A percentile compares a stretch with the other conserved stretches of the same genome.
Evolutionary conservation across 2,113 vertebrate genomes (phyloP).

Genomic region (Chrysochloris asiatica): DNA sequence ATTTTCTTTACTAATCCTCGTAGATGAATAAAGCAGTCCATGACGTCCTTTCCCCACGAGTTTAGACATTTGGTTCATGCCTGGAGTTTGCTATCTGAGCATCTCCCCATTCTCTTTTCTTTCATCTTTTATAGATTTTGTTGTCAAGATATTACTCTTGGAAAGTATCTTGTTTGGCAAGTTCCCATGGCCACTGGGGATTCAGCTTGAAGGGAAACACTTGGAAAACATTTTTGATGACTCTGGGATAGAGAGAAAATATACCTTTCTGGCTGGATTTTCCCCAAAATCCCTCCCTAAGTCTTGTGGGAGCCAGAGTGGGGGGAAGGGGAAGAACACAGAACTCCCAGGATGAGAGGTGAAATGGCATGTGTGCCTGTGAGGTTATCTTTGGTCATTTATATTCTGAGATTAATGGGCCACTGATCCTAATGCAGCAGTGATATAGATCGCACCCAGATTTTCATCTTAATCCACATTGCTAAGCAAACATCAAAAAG

Average conservation of each 20-base stretch:
- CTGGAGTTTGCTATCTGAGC: slow-evolving; percentile 28
- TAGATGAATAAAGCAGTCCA: not conserved
- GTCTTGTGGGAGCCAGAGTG: not conserved
- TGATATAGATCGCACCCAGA: slow-evolving; percentile 74
- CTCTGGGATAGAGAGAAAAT: not conserved
- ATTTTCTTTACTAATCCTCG: not conserved
- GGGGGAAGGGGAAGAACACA: too few relatives aligned
- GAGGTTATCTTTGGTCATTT: slow-evolving; percentile 67
- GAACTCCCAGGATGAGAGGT: not conserved
- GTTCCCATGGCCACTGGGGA: slow-evolving; percentile 46
- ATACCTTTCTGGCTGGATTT: slow-evolving; percentile 9
- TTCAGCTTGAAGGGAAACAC: slow-evolving; percentile 49
- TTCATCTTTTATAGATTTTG: slow-evolving; percentile 62
- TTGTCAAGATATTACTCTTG: slow-evolving; percentile 60
- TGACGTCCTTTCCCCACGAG: not conserved
- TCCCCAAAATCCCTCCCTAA: not conserved
- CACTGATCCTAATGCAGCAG: slow-evolving; percentile 46
- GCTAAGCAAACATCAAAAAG: slow-evolving; percentile 79
- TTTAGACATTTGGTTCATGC: slow-evolving; percentile 32
- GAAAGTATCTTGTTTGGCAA: slow-evolving; percentile 58
- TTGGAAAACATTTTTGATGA: slow-evolving; percentile 63
- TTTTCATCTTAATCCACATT: slow-evolving; percentile 79
- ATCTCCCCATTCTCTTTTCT: not conserved
- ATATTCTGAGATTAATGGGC: slow-evolving; percentile 66
- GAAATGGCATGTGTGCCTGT: not conserved